Evolutionary conservation across 2,888 invertebrate genomes (phyloP).

Genomic region (Eristalis pertinax): DNA sequence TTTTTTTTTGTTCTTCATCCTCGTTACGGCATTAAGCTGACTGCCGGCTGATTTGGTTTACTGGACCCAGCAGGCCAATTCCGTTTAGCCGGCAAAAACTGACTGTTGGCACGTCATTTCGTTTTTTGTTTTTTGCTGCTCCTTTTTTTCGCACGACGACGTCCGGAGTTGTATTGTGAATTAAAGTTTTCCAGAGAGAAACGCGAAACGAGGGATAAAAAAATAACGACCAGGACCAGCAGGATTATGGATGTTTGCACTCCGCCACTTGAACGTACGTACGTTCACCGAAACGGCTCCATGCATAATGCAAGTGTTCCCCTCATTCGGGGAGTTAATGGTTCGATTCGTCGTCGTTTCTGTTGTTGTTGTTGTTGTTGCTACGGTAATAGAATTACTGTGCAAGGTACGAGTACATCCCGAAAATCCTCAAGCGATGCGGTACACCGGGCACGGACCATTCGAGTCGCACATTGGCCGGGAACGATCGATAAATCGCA

Average conservation of each 20-base stretch:
- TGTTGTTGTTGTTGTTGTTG: constrained; percentile 2
- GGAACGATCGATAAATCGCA: constrained; percentile 38
- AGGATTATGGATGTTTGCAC: constrained; percentile 45
- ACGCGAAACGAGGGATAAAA: not conserved
- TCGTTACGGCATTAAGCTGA: not conserved
- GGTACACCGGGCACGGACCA: not conserved
- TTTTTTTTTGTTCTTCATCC: not conserved
- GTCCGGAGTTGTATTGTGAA: constrained; percentile 6
- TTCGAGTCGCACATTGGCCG: constrained; percentile 19
- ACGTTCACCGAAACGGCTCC: constrained; percentile 15
- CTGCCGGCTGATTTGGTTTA: not conserved
- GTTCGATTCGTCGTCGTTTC: constrained; percentile 9
- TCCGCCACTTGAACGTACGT: not conserved
- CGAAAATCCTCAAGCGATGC: constrained; percentile 31
- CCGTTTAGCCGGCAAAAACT: constrained; percentile 36
- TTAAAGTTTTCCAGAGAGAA: constrained; percentile 8
- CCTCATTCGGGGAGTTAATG: constrained; percentile 16
- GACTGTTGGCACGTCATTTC: not conserved
- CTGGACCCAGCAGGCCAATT: constrained; percentile 12
- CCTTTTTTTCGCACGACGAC: not conserved
- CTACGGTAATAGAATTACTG: constrained; percentile 53
- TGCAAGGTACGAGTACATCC: constrained; percentile 13
- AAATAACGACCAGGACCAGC: constrained; percentile 11
- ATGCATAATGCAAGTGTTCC: constrained; percentile 41
- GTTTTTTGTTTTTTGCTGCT: too few species aligned